Base-by-base conservation (phyloP, 2,888 invertebrate species). In the Pristionchus exspectatus region DNA sequence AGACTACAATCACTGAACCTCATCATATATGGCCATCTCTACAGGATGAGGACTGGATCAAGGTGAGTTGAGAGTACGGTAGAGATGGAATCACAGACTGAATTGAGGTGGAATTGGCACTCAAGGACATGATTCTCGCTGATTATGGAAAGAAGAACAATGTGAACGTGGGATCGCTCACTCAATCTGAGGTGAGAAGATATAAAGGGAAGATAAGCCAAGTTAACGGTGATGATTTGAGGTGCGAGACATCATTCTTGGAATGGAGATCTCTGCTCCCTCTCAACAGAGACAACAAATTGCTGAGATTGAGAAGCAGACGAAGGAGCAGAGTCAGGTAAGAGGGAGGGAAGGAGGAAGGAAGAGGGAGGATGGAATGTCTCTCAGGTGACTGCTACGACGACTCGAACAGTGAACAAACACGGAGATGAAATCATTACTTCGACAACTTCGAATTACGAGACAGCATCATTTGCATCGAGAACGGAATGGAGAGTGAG, bases 71-170 rank as follows among this genome's bases (percentile, higher is more conserved):
- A 12, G 54, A 72, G 27, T 54, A 88, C 10, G 27, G 38, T 27
- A 85, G 30, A 33, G 38, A 12, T 24, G 27, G 38, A 83, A 63
- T 30, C 63, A 66, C 24, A 14, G 24, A 50, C n/a, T 69, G 38
- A 21, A 50, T 81, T 59, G n/a, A 89, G 89, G 89, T 93, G 14
- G 99, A 99, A 96, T 98, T 99, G 54, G 98, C 98, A 95, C 96
- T 99, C 38, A 99, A 99, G 95, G 99, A 99, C 96, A 97, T 99
- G 91, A 99, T 99, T 94, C 96, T 99, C 89, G 99, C 99, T 83
- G 99, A 99, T 96, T 99, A 99, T 94, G 99, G 99, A 95, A 99
- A 99, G 96, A 99, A 99, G 96, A 99, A 99, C 96, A 99, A 98
- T 95, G 99, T 99, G 0, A 99, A 99, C 95, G 99, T 99, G 0